These are phyloP conservation scores for Cylindroiulus punctatus DNA, from an alignment of 2,888 invertebrate species.

Conservation along the genomic window DNA sequence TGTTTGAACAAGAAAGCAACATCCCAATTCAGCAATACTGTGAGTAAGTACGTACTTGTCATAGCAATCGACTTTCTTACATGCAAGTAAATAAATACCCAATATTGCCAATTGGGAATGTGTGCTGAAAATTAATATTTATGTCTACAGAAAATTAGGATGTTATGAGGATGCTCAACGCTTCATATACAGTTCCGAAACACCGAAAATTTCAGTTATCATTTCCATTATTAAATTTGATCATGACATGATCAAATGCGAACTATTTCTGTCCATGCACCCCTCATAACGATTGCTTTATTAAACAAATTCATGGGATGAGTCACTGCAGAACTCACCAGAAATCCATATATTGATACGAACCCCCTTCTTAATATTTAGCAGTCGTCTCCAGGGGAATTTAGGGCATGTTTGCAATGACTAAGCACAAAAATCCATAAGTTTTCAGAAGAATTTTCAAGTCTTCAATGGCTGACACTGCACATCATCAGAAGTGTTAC, in stretches of 20 bases:
- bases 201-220: not conserved
- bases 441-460: not conserved
- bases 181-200: too few relatives aligned
- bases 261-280: too few relatives aligned
- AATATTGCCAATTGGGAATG: too few relatives aligned
- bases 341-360: not conserved
- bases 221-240: not conserved
- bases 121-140: too few relatives aligned
- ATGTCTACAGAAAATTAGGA: too few relatives aligned
- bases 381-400: not conserved
- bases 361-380: constrained; percentile 17
- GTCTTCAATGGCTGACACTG: not conserved
- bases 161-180: too few relatives aligned
- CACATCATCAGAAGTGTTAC: not conserved
- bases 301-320: not conserved
- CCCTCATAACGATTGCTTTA: not conserved
- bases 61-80: too few relatives aligned
- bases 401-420: not conserved
- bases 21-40: too few relatives aligned
- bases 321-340: not conserved
- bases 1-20: too few relatives aligned
- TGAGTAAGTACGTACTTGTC: too few relatives aligned
- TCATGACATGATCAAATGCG: not conserved
- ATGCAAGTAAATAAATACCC: too few relatives aligned
- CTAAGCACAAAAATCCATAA: constrained; percentile 6